Conservation (phyloP, 1,140 invertebrate genomes). For the Choristoneura fumiferana region DNA sequence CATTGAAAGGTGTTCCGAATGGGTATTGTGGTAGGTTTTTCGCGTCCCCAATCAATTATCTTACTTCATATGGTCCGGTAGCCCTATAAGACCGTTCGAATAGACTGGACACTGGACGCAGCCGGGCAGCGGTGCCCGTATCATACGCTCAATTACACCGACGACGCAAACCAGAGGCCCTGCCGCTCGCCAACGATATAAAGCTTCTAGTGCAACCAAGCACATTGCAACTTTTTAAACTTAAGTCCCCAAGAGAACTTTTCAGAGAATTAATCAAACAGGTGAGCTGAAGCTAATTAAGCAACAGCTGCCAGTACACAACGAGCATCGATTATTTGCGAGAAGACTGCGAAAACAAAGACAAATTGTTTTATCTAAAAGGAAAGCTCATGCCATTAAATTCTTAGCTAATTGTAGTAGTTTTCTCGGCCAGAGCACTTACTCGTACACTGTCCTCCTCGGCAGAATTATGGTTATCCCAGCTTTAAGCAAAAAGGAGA, state of each 20-base stretch:
- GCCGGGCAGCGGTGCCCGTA: slow-evolving; percentile 46
- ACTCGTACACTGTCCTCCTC: background rate
- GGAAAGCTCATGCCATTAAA: background rate
- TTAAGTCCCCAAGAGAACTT: background rate
- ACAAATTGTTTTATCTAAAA: background rate
- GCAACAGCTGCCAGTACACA: slow-evolving; percentile 27
- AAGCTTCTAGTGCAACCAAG: background rate
- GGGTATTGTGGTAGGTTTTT: slow-evolving; percentile 3
- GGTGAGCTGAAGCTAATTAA: slow-evolving; percentile 30
- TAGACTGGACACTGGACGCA: slow-evolving; percentile 45
- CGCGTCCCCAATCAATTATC: slow-evolving; percentile 11
- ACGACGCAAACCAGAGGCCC: slow-evolving; percentile 23
- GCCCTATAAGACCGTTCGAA: slow-evolving; percentile 36
- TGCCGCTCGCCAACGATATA: slow-evolving; percentile 22
- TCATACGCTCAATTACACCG: slow-evolving; percentile 64
- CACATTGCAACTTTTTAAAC: slow-evolving; percentile 4
- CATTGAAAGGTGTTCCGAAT: slow-evolving; percentile 13
- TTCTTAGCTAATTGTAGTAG: background rate
- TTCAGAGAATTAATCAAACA: slow-evolving; percentile 31
- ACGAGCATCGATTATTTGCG: slow-evolving; percentile 22
- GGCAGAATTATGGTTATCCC: slow-evolving; percentile 9
- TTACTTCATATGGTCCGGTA: slow-evolving; percentile 21
- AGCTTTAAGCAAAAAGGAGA: slow-evolving; percentile 4
- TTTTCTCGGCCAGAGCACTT: slow-evolving; percentile 6
- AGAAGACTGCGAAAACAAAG: slow-evolving; percentile 4